Evolutionary conservation across 2,888 invertebrate species (phyloP), one percentile per base, ranked within the genome.

Genomic region (Bruchidius siliquastri): DNA sequence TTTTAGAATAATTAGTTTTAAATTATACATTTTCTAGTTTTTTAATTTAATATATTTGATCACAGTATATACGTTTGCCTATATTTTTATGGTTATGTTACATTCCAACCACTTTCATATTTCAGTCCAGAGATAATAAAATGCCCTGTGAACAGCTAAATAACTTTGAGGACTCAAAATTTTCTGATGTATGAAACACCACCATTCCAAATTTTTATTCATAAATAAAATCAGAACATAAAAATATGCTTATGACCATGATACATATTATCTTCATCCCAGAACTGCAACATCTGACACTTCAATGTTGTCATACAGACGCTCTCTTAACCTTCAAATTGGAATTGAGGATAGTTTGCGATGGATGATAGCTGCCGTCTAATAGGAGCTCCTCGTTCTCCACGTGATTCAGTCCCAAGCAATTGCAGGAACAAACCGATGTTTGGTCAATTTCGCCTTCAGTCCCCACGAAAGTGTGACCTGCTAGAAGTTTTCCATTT

Each of bases 341-440:
- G 2, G 83, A 81, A 71, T 82, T 81, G 32, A 86, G 79, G 79
- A 89, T 86, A 21, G 88, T 88, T 73, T 89, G 88, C 30, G 88
- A 88, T 22, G 90, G 89, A 78, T 88, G 88, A 80, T 91, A 91
- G 70, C 90, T 90, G 0, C 89, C 87, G 78, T 90, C 90, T 49
- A 90, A 86, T 70, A 91, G 85, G 3, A 89, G 83, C 80, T 91
- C 90, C 76, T 91, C 90, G 81, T 89, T 91, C 1, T 89, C 87
- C 22, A 89, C 88, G 30, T 88, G 87, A 74, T 87, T 88, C 18
- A 89, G 86, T 6, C 92, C 92, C 77, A 95, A 90, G 81, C 95
- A 95, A 8, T 94, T 94, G 84, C 95, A 96, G 6, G 94, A 94
- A 83, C 95, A 95, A 18, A 95, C 92, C n/a, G 94, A 94, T 71